phyloP scores from a whole-genome alignment of 2,113 vertebrate species.

The Orthonyx spaldingii region DNA sequence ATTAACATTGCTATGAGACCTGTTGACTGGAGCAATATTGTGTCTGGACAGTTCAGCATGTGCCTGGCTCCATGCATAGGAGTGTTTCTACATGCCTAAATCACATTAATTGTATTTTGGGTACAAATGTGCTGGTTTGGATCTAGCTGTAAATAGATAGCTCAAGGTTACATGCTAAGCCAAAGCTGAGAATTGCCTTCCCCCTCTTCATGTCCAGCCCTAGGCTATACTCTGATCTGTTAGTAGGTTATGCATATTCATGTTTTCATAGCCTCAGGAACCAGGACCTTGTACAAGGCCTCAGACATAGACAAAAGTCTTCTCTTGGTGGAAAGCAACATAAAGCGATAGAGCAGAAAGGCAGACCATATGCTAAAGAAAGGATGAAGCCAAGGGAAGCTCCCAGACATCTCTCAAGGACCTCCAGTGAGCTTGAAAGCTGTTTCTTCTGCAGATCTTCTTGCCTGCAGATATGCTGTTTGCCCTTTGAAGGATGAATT shows the following conservation, averaged over 20 bases:
- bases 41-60: not conserved
- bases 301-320: not conserved
- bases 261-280: constrained; percentile 26
- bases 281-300: not conserved
- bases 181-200: not conserved
- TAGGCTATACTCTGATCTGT: constrained; percentile 16
- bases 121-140: not conserved
- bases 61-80: not conserved
- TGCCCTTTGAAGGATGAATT: constrained; percentile 27
- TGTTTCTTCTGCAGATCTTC: not conserved
- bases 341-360: not conserved
- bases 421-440: not conserved
- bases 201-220: not conserved
- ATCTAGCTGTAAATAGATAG: not conserved
- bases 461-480: constrained; percentile 1
- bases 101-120: not conserved
- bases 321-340: not conserved
- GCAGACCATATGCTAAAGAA: not conserved
- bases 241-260: constrained; percentile 23
- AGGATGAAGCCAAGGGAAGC: not conserved
- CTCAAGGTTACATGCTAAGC: not conserved
- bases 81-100: not conserved
- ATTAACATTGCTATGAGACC: not conserved
- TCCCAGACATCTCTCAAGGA: not conserved
- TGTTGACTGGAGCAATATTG: not conserved